These are phyloP conservation scores for Drosophila aldrichi DNA, from an alignment of 2,888 invertebrate species.

Conservation along the genomic window DNA sequence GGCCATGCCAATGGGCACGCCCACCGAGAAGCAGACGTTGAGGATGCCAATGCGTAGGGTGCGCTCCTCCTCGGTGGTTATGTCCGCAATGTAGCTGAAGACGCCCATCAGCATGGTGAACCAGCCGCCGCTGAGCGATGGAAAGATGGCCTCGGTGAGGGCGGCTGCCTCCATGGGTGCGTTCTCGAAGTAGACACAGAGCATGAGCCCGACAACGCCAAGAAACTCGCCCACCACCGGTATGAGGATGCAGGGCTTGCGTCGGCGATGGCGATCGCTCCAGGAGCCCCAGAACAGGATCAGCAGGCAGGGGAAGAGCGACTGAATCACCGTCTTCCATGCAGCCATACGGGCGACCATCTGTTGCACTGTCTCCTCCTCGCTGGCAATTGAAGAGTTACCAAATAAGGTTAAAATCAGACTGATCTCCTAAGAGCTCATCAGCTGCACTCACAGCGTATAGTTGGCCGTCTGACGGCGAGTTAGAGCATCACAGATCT, in stretches of 20 bases:
- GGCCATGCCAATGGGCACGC: slow-evolving; percentile 95
- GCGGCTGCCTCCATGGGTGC: slow-evolving; percentile 93
- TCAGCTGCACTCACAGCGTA: slow-evolving; percentile 84
- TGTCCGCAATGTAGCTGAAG: slow-evolving; percentile 95
- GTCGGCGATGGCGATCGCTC: slow-evolving; percentile 87
- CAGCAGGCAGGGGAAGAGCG: slow-evolving; percentile 91
- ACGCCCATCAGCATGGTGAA: slow-evolving; percentile 96
- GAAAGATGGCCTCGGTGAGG: slow-evolving; percentile 92
- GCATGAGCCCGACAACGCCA: slow-evolving; percentile 91
- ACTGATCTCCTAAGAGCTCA: background rate
- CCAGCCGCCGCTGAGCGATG: slow-evolving; percentile 93
- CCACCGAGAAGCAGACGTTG: slow-evolving; percentile 94
- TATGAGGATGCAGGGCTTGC: slow-evolving; percentile 91
- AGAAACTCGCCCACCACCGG: slow-evolving; percentile 93
- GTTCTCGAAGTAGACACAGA: slow-evolving; percentile 92
- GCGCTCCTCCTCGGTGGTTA: slow-evolving; percentile 92
- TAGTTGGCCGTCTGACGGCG: slow-evolving; percentile 89
- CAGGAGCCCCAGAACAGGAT: slow-evolving; percentile 93
- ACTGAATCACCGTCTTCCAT: slow-evolving; percentile 94
- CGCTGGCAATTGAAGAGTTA: slow-evolving; percentile 69
- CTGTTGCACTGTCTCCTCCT: slow-evolving; percentile 89
- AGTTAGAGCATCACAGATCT: slow-evolving; percentile 91
- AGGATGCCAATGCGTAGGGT: slow-evolving; percentile 94
- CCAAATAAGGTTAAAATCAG: too few species aligned
- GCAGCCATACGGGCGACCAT: slow-evolving; percentile 93